These are phyloP conservation scores for Syritta pipiens DNA, from an alignment of 2,888 invertebrate genomes.

Conservation along the genomic window DNA sequence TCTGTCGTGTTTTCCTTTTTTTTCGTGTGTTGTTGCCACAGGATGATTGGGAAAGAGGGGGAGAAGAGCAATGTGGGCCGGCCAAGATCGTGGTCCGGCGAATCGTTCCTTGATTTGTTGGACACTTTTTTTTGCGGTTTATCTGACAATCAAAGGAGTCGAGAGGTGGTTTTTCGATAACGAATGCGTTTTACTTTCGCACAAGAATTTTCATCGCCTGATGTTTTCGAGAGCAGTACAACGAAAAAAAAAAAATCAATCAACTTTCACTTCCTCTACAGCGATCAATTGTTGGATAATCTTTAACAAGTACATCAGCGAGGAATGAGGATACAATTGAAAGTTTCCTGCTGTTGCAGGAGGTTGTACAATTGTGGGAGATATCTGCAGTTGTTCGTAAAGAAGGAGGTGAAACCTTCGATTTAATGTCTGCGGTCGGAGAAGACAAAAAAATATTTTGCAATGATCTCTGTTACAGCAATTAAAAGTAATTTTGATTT, in stretches of 20 bases:
- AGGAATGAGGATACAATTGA: slow-evolving; percentile 49
- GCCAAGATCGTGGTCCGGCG: slow-evolving; percentile 52
- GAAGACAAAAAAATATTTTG: no score
- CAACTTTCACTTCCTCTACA: slow-evolving; percentile 62
- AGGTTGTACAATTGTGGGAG: not conserved
- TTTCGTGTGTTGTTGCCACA: not conserved
- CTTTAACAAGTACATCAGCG: slow-evolving; percentile 10
- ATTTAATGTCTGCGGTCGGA: no score
- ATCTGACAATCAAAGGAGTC: slow-evolving; percentile 44
- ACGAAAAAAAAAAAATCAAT: slow-evolving; percentile 30
- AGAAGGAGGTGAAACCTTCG: no score
- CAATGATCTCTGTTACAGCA: no score
- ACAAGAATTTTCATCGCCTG: slow-evolving; percentile 40
- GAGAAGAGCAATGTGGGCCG: no score
- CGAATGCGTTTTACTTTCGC: slow-evolving; percentile 8
- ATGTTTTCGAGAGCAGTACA: not conserved
- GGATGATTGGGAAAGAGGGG: no score
- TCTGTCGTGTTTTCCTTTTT: slow-evolving; percentile 4
- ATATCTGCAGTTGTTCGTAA: no score
- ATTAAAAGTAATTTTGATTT: no score
- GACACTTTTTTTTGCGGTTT: slow-evolving; percentile 2
- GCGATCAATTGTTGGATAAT: slow-evolving; percentile 48
- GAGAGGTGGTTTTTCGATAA: slow-evolving; percentile 11
- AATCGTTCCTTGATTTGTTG: slow-evolving; percentile 53
- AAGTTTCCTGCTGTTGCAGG: slow-evolving; percentile 18